Evolutionary conservation across 1,140 invertebrate genomes (phyloP), one percentile per base, ranked within the genome.

Genomic region (Trachelipus rathkii): DNA sequence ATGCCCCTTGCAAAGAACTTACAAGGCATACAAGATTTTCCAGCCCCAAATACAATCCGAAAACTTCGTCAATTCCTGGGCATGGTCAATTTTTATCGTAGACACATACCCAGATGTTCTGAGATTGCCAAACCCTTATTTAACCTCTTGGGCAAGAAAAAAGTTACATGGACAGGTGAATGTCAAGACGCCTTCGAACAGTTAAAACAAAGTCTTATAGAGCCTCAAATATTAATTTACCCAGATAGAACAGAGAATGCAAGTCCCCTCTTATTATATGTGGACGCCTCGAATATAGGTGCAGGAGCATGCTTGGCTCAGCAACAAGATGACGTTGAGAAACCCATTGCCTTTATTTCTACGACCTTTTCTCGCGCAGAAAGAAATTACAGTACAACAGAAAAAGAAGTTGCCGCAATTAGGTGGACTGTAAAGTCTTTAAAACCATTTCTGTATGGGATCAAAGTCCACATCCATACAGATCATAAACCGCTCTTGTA

Each of bases 331-430:
- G 72, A n/a, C 19, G 6, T 4, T n/a, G 24, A 50, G 7, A 73
- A 60, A 50, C 45, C 60, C 2, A 73, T 73, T 73, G 72, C 72
- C 0, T 73, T 23, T n/a, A 73, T 60, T 6, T 73, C 72, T 5
- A 73, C 50, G 1, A 10, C 44, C 0, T 73, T 73, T 45, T 73
- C 72, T 0, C 53, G 23, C 3, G 46, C 46, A 8, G 43, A 73
- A 21, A 4, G 46, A 1, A 15, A 53, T 2, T 73, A 73, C 23
- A 45, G 15, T 4, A 73, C 72, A 10, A 73, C 60, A 10, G 72
- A 53, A 10, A 23, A 60, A 60, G 72, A 53, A 19, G 24, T 73
- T 23, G 44, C 46, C 2, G 23, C 72, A 23, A 73, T 73, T 15
- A 46, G 46, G 10, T 73, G 72, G 72, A 45, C 45, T 15, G 19